A percentile compares a stretch with the other conserved stretches of the same genome.
Conservation (phyloP, 2,797 vertebrate species). For the Etheostoma perlongum region DNA sequence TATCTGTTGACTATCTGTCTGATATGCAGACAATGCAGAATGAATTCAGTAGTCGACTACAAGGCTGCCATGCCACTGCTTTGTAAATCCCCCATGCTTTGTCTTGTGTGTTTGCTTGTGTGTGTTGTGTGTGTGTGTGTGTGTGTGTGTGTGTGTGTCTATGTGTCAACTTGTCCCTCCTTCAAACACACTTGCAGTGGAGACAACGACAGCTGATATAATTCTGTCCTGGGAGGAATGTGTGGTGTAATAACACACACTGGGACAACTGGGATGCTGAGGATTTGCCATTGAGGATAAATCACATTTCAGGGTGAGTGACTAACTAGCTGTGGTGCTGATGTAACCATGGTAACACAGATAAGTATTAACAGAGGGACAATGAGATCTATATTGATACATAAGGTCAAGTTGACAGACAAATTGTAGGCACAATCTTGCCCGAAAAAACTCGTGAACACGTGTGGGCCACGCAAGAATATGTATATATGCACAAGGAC, state of each 20-base stretch:
- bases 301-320: slow-evolving; percentile 64
- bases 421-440: slow-evolving; percentile 1
- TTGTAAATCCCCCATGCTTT: slow-evolving; percentile 64
- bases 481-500: slow-evolving; percentile 35
- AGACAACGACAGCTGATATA: slow-evolving; percentile 80
- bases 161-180: slow-evolving; percentile 45
- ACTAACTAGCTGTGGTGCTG: slow-evolving; percentile 50
- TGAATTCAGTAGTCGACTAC: slow-evolving; percentile 67
- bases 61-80: slow-evolving; percentile 54
- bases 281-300: slow-evolving; percentile 68
- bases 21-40: slow-evolving; percentile 48
- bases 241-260: slow-evolving; percentile 80
- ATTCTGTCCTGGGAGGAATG: slow-evolving; percentile 80
- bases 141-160: slow-evolving; percentile 29
- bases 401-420: background rate
- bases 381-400: background rate
- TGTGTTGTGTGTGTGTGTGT: slow-evolving; percentile 24
- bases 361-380: slow-evolving; percentile 28
- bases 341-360: slow-evolving; percentile 58
- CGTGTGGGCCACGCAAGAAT: slow-evolving; percentile 1
- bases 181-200: slow-evolving; percentile 59
- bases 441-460: slow-evolving; percentile 24
- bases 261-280: slow-evolving; percentile 52
- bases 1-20: slow-evolving; percentile 9
- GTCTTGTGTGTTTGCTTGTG: slow-evolving; percentile 16